Evolutionary conservation across 2,888 invertebrate species (phyloP).

Genomic region (Dicycla oo): DNA sequence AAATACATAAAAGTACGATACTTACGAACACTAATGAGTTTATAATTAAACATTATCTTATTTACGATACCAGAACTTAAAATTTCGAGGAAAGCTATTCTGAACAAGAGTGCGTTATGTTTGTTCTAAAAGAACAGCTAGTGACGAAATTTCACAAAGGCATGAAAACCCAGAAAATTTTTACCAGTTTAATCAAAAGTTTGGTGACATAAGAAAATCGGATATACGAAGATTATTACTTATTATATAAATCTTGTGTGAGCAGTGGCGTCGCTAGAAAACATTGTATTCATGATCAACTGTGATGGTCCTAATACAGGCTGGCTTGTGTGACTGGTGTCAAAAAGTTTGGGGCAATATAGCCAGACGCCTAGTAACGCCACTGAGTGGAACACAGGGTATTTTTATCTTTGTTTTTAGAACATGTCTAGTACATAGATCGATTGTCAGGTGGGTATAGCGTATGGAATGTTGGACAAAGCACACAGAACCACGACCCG

Average conservation of each 20-base stretch:
- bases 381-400: slow-evolving; percentile 33
- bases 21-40: slow-evolving; percentile 59
- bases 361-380: slow-evolving; percentile 38
- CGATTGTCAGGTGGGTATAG: slow-evolving; percentile 51
- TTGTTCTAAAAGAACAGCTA: slow-evolving; percentile 16
- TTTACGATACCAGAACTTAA: slow-evolving; percentile 31
- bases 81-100: slow-evolving; percentile 10
- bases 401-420: slow-evolving; percentile 10
- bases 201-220: slow-evolving; percentile 12
- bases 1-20: slow-evolving; percentile 49
- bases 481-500: slow-evolving; percentile 48
- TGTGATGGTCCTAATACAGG: background rate
- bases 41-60: slow-evolving; percentile 54
- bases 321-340: background rate
- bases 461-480: slow-evolving; percentile 47
- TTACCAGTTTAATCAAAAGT: background rate
- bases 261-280: slow-evolving; percentile 49
- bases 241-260: slow-evolving; percentile 40
- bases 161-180: slow-evolving; percentile 2
- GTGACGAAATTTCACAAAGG: background rate
- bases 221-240: slow-evolving; percentile 41
- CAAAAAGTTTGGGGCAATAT: slow-evolving; percentile 48
- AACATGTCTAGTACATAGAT: slow-evolving; percentile 46
- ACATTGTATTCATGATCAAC: slow-evolving; percentile 1
- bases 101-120: slow-evolving; percentile 10